These are phyloP conservation scores for Martes flavigula DNA, from an alignment of 2,797 vertebrate genomes.

Conservation along the genomic window DNA sequence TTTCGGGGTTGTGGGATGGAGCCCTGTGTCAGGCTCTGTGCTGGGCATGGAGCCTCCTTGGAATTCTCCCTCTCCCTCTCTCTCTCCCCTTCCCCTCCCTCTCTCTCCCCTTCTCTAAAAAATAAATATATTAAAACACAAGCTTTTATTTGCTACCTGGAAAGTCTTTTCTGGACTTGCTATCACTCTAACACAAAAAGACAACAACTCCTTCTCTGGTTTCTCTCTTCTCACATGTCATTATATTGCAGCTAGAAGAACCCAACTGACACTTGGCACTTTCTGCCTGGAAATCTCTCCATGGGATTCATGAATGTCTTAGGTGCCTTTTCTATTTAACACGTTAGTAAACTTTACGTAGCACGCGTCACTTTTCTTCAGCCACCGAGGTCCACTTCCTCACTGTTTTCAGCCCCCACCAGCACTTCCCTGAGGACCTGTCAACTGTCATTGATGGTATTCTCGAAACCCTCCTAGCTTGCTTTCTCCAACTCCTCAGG, in stretches of 20 bases:
- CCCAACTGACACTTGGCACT: neutral
- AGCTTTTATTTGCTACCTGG: neutral
- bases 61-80: neutral
- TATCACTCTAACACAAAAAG: neutral
- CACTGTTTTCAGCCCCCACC: neutral
- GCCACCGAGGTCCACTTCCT: neutral
- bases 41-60: neutral
- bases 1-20: neutral
- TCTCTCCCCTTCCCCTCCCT: neutral
- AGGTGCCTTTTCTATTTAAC: neutral
- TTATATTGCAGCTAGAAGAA: neutral
- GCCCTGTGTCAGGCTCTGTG: neutral
- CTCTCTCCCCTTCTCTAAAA: neutral
- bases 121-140: neutral
- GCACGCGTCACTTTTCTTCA: neutral
- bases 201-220: neutral
- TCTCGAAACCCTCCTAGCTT: neutral
- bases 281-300: neutral
- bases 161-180: neutral
- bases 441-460: neutral
- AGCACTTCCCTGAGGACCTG: neutral
- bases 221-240: neutral
- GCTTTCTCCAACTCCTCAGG: neutral
- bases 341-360: neutral
- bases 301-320: neutral